Evolutionary conservation across 2,888 invertebrate species (phyloP), one percentile per base, ranked within the genome.

Genomic region (Epiblema foenella): DNA sequence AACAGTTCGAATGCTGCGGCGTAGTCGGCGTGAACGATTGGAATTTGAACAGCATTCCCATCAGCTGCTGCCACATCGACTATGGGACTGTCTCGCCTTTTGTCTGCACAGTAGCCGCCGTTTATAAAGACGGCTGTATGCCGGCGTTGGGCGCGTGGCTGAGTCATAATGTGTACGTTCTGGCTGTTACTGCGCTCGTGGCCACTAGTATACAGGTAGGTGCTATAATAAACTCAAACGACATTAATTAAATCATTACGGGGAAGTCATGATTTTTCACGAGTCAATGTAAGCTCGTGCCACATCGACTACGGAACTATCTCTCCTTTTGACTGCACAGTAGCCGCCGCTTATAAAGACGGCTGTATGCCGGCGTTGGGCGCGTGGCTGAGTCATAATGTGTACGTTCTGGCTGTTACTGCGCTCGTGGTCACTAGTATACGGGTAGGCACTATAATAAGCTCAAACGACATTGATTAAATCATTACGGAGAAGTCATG

Each of bases 1-100:
- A 77, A n/a, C 81, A 96, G 95, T 95, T 96, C 75, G 64, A 91
- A 42, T 97, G 97, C 85, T 97, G 97, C 79, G 97, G 97, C 3
- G 93, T 95, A 0, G 72, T 77, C 0, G 91, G 88, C 24, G 90
- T 87, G 3, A 78, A 77, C 0, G 96, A 96, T 79, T 97, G 95
- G 95, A 37, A 63, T 0, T 69, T 75, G 0, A 80, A 75, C 62
- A 80, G 80, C 33, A 81, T 95, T 17, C 96, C 96, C 0, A 76
- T 94, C n/a, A 94, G 95, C 46, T 97, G 97, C 79, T 97, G 96
- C 79, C 70, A 76, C 24, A 84, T 92, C 15, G 89, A 91, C 64
- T 79, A 81, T 68, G 95, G 95, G 0, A 81, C 88, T 0, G 78
- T 94, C 8, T 94, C 92, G 0, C 82, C 80, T 0, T 90, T 90